A percentile compares a stretch with the other conserved stretches of the same genome.
Conservation (phyloP, 2,888 invertebrate species). For the Melanostoma mellinum region DNA sequence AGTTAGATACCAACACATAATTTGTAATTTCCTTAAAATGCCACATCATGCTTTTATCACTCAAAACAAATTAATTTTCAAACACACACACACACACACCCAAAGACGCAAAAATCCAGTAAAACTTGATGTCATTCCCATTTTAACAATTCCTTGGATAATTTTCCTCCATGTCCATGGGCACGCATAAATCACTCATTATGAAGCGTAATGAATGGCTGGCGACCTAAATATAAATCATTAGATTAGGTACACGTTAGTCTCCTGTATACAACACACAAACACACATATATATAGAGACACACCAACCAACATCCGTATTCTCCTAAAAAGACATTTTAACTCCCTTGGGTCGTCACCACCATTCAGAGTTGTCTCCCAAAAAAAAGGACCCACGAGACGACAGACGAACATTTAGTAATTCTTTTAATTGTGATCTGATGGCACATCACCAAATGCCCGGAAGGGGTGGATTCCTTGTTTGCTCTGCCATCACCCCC, state of each 20-base stretch:
- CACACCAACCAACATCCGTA: conserved; percentile 52
- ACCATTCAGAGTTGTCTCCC: conserved; percentile 31
- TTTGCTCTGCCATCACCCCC: conserved; percentile 26
- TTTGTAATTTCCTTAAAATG: conserved; percentile 64
- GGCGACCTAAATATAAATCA: conserved; percentile 82
- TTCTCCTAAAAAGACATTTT: conserved; percentile 66
- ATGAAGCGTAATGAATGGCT: conserved; percentile 83
- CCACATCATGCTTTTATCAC: conserved; percentile 55
- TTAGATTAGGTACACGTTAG: conserved; percentile 80
- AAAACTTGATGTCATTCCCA: conserved; percentile 67
- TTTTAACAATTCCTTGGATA: conserved; percentile 71
- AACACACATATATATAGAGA: conserved; percentile 59
- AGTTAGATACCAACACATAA: neutral
- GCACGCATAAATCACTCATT: conserved; percentile 82
- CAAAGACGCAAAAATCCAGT: conserved; percentile 35
- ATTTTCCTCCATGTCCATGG: conserved; percentile 73
- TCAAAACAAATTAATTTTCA: conserved; percentile 52
- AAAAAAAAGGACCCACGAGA: conserved; percentile 50
- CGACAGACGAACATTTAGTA: conserved; percentile 69
- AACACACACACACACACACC: conserved; percentile 42
- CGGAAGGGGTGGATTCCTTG: conserved; percentile 70
- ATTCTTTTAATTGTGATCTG: conserved; percentile 73
- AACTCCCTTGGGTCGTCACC: conserved; percentile 66
- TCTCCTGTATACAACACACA: conserved; percentile 34
- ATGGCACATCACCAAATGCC: conserved; percentile 71